Percentiles rank a stretch among this genome's conserved stretches.
Evolutionary conservation across 2,888 invertebrate genomes (phyloP).

Genomic region (Rhorus exstirpatorius): DNA sequence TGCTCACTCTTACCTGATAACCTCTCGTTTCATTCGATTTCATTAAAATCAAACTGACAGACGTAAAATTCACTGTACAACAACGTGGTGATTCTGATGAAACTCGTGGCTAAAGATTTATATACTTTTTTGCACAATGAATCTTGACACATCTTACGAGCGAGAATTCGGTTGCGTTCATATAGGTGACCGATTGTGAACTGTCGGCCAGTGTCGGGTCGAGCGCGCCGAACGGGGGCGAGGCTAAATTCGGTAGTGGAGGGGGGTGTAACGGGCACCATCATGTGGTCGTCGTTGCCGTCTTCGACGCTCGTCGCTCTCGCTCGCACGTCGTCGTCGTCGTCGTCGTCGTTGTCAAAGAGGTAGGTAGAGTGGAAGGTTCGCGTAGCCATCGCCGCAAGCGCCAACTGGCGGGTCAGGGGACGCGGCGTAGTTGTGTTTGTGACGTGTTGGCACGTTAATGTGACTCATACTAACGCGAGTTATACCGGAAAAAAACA

Average conservation of each 20-base stretch:
- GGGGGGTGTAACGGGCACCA: slow-evolving; percentile 71
- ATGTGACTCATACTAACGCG: too few relatives aligned
- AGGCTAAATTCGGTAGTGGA: slow-evolving; percentile 74
- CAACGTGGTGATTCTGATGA: slow-evolving; percentile 63
- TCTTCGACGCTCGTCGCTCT: slow-evolving; percentile 41
- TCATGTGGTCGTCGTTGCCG: slow-evolving; percentile 68
- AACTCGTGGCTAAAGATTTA: slow-evolving; percentile 68
- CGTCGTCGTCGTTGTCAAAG: slow-evolving; percentile 3
- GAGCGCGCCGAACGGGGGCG: slow-evolving; percentile 76
- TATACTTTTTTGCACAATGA: slow-evolving; percentile 72
- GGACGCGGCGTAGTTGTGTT: too few relatives aligned
- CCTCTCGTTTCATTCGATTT: slow-evolving; percentile 75
- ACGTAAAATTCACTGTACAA: slow-evolving; percentile 65
- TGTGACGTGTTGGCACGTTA: too few relatives aligned
- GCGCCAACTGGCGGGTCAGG: too few relatives aligned
- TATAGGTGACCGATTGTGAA: slow-evolving; percentile 78
- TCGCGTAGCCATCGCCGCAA: too few relatives aligned
- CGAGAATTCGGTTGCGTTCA: slow-evolving; percentile 72
- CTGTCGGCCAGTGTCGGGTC: slow-evolving; percentile 75
- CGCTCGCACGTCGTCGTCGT: slow-evolving; percentile 17
- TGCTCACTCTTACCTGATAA: slow-evolving; percentile 73
- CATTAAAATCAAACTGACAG: slow-evolving; percentile 73
- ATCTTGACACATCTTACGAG: slow-evolving; percentile 76
- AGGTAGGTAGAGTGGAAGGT: too few relatives aligned
- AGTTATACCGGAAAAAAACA: too few relatives aligned